Evolutionary conservation across 2,113 vertebrate species (phyloP).

Genomic region (Albula goreensis): DNA sequence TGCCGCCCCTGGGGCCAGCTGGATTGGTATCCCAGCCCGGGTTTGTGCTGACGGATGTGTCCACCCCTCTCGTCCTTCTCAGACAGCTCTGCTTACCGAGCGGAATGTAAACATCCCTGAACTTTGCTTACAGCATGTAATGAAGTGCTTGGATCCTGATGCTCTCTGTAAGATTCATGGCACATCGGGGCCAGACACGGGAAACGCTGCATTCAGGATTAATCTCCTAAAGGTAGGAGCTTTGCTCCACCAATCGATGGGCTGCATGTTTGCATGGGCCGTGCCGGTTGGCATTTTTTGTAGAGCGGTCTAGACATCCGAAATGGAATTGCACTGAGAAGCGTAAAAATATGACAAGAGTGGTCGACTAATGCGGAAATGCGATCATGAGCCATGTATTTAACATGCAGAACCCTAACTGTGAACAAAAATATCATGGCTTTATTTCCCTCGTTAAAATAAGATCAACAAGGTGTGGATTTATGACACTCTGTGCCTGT

Average conservation of each 20-base stretch:
- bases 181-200: slow-evolving; percentile 23
- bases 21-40: not conserved
- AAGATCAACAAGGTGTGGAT: no score
- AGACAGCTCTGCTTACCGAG: slow-evolving; percentile 58
- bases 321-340: not conserved
- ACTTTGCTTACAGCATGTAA: slow-evolving; percentile 64
- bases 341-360: not conserved
- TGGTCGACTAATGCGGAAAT: not conserved
- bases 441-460: no score
- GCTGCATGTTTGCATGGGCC: slow-evolving; percentile 1
- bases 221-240: slow-evolving; percentile 44
- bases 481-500: no score
- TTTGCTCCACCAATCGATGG: not conserved
- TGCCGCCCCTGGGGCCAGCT: not conserved
- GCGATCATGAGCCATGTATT: not conserved
- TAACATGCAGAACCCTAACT: no score
- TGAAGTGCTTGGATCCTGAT: slow-evolving; percentile 56
- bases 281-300: not conserved
- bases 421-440: no score
- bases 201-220: slow-evolving; percentile 51
- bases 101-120: slow-evolving; percentile 62
- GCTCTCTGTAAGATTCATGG: slow-evolving; percentile 61
- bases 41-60: slow-evolving; percentile 57
- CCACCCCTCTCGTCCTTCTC: slow-evolving; percentile 42
- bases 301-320: not conserved